phyloP scores from a whole-genome alignment of 2,113 vertebrate genomes.

The Cyprinodon variegatus region DNA sequence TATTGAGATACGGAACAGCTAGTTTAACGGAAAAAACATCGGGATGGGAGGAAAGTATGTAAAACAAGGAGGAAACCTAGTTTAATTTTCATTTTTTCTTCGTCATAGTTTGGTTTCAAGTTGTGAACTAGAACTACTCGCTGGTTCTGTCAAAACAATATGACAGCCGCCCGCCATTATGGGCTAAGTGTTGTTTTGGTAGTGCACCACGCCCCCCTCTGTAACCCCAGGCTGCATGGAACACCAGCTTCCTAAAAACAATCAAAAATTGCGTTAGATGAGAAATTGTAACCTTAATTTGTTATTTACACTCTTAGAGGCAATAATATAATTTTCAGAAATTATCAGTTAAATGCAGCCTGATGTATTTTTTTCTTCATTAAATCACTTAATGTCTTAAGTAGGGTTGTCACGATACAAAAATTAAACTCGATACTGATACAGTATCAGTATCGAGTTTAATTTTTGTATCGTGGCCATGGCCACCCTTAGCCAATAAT shows the following conservation, averaged over 20 bases:
- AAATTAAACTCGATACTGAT: too few species aligned
- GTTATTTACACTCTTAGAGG: not conserved
- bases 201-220: slow-evolving; percentile 74
- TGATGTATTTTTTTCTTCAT: not conserved
- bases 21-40: not conserved
- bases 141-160: slow-evolving; percentile 62
- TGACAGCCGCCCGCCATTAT: slow-evolving; percentile 78
- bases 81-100: not conserved
- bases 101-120: not conserved
- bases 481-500: too few species aligned
- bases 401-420: too few species aligned
- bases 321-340: not conserved
- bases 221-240: slow-evolving; percentile 50
- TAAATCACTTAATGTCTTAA: not conserved
- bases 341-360: not conserved
- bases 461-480: too few species aligned
- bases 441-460: too few species aligned
- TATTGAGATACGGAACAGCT: not conserved
- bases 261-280: not conserved
- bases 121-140: slow-evolving; percentile 26
- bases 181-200: slow-evolving; percentile 73
- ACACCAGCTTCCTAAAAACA: slow-evolving; percentile 24
- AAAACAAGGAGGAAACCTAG: too few species aligned
- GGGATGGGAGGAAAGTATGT: not conserved
- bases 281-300: not conserved